phyloP scores from a whole-genome alignment of 2,113 vertebrate species.

The Centropristis striata region DNA sequence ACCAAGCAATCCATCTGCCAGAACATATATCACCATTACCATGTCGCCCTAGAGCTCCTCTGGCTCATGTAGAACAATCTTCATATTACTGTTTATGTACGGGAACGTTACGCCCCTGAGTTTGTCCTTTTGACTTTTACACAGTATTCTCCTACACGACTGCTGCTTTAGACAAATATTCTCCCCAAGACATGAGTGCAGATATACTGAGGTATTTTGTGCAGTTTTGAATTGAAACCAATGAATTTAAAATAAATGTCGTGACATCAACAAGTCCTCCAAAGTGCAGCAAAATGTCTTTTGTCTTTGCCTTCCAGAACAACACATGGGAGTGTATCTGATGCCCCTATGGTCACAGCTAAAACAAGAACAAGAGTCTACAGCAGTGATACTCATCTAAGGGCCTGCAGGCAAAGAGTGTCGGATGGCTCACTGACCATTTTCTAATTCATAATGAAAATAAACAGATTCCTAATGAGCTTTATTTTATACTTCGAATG shows the following conservation, averaged over 20 bases:
- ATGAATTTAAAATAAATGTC: background rate
- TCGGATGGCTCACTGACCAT: too few relatives aligned
- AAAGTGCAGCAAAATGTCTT: too few relatives aligned
- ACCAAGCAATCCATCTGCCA: slow-evolving; percentile 75
- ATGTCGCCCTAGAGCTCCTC: slow-evolving; percentile 47
- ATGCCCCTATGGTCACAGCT: too few relatives aligned
- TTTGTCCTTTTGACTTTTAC: slow-evolving; percentile 70
- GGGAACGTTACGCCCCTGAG: slow-evolving; percentile 39
- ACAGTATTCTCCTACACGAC: slow-evolving; percentile 1
- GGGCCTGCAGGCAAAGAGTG: too few relatives aligned
- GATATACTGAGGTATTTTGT: background rate
- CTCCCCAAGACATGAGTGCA: background rate
- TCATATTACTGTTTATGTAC: slow-evolving; percentile 65
- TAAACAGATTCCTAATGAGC: too few relatives aligned
- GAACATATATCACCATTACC: slow-evolving; percentile 78
- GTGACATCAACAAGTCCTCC: too few relatives aligned
- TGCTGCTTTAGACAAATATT: slow-evolving; percentile 1
- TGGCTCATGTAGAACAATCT: slow-evolving; percentile 76
- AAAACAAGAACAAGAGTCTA: too few relatives aligned
- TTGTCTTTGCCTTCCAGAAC: too few relatives aligned
- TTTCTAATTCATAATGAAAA: too few relatives aligned
- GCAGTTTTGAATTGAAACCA: background rate
- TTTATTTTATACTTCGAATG: too few relatives aligned
- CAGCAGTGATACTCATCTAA: too few relatives aligned
- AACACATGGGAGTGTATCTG: too few relatives aligned